Evolutionary conservation across 2,888 invertebrate genomes (phyloP).

Genomic region (Cataglyphis livida): DNA sequence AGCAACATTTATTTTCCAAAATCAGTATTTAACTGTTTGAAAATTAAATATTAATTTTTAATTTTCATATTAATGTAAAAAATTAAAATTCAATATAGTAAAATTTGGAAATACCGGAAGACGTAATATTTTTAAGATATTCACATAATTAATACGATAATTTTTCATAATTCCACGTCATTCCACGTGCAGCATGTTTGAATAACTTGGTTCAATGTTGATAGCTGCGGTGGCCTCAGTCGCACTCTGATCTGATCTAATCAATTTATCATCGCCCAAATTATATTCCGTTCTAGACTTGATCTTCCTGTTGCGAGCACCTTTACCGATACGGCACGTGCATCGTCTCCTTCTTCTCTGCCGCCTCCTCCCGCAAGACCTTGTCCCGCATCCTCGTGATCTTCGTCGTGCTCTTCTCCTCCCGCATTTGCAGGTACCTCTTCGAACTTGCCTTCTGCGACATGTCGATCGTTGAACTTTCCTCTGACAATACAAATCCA

Average conservation of each 20-base stretch:
- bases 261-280: conserved; percentile 6
- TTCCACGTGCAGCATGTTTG: not conserved
- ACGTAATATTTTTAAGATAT: not conserved
- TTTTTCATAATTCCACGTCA: not conserved
- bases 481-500: conserved; percentile 71
- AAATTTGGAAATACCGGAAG: not conserved
- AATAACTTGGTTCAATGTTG: conserved; percentile 51
- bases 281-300: not conserved
- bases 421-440: conserved; percentile 44
- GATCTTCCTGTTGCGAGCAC: not conserved
- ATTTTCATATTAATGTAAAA: not conserved
- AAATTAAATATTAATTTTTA: not conserved
- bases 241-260: not conserved
- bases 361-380: conserved; percentile 48
- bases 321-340: not conserved
- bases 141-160: not conserved
- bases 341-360: conserved; percentile 49
- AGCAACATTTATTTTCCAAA: not conserved
- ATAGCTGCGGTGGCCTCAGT: not conserved
- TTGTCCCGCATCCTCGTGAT: conserved; percentile 36
- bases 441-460: not conserved
- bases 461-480: conserved; percentile 9
- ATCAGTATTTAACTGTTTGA: not conserved
- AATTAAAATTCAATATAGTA: not conserved
- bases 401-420: conserved; percentile 49